Percentiles rank a stretch among this genome's conserved stretches.
phyloP scores from a whole-genome alignment of 2,113 vertebrate species.

The Origma solitaria region DNA sequence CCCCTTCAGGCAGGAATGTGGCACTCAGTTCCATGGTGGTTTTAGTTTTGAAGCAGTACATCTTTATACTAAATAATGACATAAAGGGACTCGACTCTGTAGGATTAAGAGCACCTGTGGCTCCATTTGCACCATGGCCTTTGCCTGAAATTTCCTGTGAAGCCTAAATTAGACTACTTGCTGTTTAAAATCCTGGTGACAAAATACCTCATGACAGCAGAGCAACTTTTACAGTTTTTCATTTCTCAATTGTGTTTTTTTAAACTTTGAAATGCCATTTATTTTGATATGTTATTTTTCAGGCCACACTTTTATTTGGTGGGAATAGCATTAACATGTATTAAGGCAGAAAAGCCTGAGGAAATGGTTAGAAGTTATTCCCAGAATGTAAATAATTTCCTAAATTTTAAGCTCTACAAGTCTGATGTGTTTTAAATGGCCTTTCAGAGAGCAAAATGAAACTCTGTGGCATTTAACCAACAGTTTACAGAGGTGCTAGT shows the following conservation, averaged over 20 bases:
- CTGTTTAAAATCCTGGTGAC: not conserved
- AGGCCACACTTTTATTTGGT: conserved; percentile 50
- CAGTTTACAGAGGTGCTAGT: conserved; percentile 67
- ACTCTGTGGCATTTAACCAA: conserved; percentile 65
- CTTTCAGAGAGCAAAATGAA: conserved; percentile 67
- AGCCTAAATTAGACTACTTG: not conserved
- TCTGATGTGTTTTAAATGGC: conserved; percentile 55
- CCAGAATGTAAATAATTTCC: conserved; percentile 51
- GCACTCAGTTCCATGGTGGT: not conserved
- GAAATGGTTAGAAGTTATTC: conserved; percentile 28
- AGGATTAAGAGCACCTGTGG: not conserved
- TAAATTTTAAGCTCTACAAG: conserved; percentile 22
- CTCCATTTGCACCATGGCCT: not conserved
- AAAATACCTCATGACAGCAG: not conserved
- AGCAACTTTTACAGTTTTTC: not conserved
- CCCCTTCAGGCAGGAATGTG: not conserved
- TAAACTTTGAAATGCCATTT: conserved; percentile 43
- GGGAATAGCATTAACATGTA: not conserved
- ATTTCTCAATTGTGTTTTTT: conserved; percentile 33
- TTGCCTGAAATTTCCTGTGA: not conserved
- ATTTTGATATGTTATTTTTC: conserved; percentile 61
- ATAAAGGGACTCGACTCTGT: not conserved
- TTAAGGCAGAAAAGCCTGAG: conserved; percentile 6
- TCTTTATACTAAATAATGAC: not conserved
- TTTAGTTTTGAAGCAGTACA: not conserved